Evolutionary conservation across 2,888 invertebrate genomes (phyloP).

Genomic region (Aspidiotus rigidus): DNA sequence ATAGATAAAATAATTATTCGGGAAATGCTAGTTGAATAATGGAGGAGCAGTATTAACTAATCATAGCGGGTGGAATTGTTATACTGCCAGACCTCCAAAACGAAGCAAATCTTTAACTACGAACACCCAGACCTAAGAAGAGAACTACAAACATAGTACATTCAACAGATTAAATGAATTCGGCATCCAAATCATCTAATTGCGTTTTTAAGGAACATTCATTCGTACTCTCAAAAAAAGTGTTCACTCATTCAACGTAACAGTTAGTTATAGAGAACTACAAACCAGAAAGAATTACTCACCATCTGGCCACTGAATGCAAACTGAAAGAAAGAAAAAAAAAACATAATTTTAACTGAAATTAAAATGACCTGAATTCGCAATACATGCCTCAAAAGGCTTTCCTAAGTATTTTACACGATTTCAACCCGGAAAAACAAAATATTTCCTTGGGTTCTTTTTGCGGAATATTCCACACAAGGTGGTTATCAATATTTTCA

Average conservation of each 20-base stretch:
- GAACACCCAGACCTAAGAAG: slow-evolving; percentile 15
- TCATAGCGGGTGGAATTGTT: too few relatives aligned
- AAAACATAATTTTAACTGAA: slow-evolving; percentile 29
- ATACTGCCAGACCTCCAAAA: background rate
- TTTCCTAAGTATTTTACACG: too few relatives aligned
- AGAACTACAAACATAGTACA: slow-evolving; percentile 9
- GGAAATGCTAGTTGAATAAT: too few relatives aligned
- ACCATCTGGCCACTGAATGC: slow-evolving; percentile 70
- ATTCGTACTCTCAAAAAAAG: background rate
- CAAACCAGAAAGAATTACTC: slow-evolving; percentile 23
- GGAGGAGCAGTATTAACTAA: too few relatives aligned
- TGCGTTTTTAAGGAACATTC: background rate
- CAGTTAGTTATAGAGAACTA: too few relatives aligned
- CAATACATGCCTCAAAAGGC: too few relatives aligned
- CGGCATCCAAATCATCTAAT: slow-evolving; percentile 1
- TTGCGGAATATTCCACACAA: background rate
- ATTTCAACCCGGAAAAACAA: too few relatives aligned
- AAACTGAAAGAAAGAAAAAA: slow-evolving; percentile 55
- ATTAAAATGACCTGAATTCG: background rate
- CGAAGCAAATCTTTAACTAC: slow-evolving; percentile 16
- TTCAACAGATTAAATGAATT: background rate
- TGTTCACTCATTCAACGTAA: too few relatives aligned
- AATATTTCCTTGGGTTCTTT: background rate
- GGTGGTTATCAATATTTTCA: background rate
- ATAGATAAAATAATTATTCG: too few relatives aligned